Evolutionary conservation across 2,888 invertebrate genomes (phyloP).

Genomic region (Masnerella sp.): DNA sequence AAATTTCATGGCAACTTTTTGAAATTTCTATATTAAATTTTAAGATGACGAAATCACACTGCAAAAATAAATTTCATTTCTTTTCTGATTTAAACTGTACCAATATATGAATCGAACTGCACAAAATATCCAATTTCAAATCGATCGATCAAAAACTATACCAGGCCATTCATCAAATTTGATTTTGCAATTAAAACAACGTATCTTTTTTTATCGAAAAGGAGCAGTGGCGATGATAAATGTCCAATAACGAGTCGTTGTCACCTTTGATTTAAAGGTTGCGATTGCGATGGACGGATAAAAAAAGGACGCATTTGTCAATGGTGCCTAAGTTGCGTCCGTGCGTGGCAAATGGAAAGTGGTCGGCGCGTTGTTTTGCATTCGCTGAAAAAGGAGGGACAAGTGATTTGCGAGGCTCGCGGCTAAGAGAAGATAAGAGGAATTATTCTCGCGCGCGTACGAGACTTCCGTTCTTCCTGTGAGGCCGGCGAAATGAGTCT

Average conservation of each 20-base stretch:
- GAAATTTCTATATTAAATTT: too few species aligned
- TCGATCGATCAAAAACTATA: too few species aligned
- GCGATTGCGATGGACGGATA: slow-evolving; percentile 11
- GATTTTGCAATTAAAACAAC: too few species aligned
- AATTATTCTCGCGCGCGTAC: slow-evolving; percentile 60
- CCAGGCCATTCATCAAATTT: too few species aligned
- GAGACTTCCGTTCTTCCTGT: slow-evolving; percentile 69
- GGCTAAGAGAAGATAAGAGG: slow-evolving; percentile 45
- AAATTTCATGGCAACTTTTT: too few species aligned
- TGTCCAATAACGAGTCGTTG: neutral
- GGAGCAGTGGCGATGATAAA: slow-evolving; percentile 6
- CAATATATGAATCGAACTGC: too few species aligned
- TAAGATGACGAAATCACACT: too few species aligned
- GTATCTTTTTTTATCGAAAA: too few species aligned
- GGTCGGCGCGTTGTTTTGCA: slow-evolving; percentile 61
- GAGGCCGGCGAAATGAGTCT: slow-evolving; percentile 58
- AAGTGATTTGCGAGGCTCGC: slow-evolving; percentile 38
- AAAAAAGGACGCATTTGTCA: slow-evolving; percentile 12
- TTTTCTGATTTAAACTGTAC: too few species aligned
- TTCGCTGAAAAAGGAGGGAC: slow-evolving; percentile 62
- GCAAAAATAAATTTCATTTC: too few species aligned
- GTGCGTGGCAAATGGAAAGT: neutral
- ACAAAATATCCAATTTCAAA: too few species aligned
- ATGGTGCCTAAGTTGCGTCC: slow-evolving; percentile 8
- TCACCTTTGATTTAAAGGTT: slow-evolving; percentile 12